A percentile compares a stretch with the other conserved stretches of the same genome.
Conservation (phyloP, 2,113 vertebrate genomes). For the Potamarius usumacintae region DNA sequence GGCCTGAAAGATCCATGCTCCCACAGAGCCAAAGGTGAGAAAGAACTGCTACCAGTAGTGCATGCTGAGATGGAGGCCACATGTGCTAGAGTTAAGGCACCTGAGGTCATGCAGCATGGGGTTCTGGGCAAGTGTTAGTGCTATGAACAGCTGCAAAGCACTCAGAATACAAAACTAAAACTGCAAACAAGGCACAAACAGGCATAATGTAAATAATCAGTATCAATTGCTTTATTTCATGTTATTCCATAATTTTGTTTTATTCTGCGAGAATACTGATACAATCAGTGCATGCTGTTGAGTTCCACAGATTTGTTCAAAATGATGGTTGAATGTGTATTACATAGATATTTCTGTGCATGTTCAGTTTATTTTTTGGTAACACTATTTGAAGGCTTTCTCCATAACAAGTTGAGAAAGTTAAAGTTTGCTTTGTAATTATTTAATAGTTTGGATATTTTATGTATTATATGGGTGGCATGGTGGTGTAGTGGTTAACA, state of each 20-base stretch:
- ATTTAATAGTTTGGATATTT: background rate
- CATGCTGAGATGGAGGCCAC: constrained; percentile 48
- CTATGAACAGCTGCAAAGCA: background rate
- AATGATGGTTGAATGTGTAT: background rate
- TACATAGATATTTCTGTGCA: background rate
- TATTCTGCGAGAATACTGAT: background rate
- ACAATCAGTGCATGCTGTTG: background rate
- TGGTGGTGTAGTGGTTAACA: too few relatives aligned
- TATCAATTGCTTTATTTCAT: too few relatives aligned
- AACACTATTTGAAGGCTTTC: background rate
- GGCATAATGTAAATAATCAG: background rate
- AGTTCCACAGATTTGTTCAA: background rate
- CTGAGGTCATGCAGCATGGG: constrained; percentile 14
- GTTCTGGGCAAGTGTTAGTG: background rate
- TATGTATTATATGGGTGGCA: background rate
- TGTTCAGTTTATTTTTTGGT: background rate
- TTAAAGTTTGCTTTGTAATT: background rate
- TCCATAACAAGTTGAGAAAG: background rate
- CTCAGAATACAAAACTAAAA: background rate
- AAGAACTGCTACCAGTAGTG: constrained; percentile 26
- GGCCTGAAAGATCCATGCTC: constrained; percentile 21
- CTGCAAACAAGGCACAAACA: background rate
- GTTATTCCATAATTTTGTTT: background rate
- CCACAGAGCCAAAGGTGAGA: constrained; percentile 48
- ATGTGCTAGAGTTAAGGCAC: constrained; percentile 27